These are phyloP conservation scores for Hyperoplus lanceolatus DNA, from an alignment of 2,797 vertebrate genomes.

Conservation along the genomic window DNA sequence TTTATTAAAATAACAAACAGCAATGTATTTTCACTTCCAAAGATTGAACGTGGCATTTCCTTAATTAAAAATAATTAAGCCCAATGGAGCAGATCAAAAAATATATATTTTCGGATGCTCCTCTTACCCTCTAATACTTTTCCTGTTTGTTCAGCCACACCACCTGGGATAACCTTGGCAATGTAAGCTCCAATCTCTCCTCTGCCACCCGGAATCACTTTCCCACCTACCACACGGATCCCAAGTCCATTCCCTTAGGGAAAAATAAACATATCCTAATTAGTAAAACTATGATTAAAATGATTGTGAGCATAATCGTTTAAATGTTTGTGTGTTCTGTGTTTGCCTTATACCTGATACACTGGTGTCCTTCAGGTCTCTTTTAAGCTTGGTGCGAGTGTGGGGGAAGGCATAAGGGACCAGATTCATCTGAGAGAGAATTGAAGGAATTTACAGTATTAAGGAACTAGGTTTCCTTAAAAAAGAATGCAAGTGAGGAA, in stretches of 20 bases:
- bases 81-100: neutral
- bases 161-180: constrained; percentile 93
- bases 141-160: constrained; percentile 93
- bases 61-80: neutral
- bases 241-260: constrained; percentile 88
- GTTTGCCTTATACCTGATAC: constrained; percentile 92
- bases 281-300: constrained; percentile 16
- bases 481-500: neutral
- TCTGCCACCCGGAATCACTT: constrained; percentile 93
- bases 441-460: constrained; percentile 5
- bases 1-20: neutral
- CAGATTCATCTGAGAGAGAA: constrained; percentile 88
- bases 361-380: constrained; percentile 94
- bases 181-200: constrained; percentile 97
- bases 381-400: constrained; percentile 90
- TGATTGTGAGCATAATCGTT: neutral
- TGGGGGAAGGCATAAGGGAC: constrained; percentile 94
- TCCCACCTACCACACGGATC: constrained; percentile 95
- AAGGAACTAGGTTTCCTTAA: neutral
- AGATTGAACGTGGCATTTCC: neutral
- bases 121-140: constrained; percentile 94
- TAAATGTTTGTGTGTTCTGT: neutral
- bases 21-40: neutral
- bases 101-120: constrained; percentile 6
- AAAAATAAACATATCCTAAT: constrained; percentile 41